Evolutionary conservation across 2,888 invertebrate genomes (phyloP), one percentile per base, ranked within the genome.

Genomic region (Drosophila parthenogenetica): DNA sequence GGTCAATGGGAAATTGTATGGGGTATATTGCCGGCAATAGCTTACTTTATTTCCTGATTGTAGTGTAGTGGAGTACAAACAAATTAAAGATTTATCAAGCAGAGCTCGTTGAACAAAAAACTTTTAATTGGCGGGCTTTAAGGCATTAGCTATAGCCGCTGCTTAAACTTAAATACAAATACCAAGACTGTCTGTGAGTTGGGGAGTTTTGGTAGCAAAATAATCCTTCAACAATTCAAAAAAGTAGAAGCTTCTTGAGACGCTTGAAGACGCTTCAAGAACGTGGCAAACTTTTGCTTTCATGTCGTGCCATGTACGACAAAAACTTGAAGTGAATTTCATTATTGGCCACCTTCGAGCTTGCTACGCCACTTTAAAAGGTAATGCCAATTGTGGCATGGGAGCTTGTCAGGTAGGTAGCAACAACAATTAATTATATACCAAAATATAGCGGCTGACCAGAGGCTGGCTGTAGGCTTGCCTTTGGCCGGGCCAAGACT

Each of bases 41-140:
- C 32, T 42, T 39, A 29, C 29, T 58, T 53, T 25, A 29, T 8
- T 37, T 42, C 37, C 14, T 54, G 22, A 35, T 11, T 35, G 8
- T 63, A 29, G 29, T 29, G 29, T 29, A 29, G 8, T 29, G 29
- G 1, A 29, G 40, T 35, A 55, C 19, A 43, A 40, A 19, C 42
- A 61, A 68, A 77, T 79, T 79, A 85, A 85, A 76, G 73, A 84
- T 85, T 73, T 82, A 79, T 72, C 69, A 72, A 57, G 40, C 55
- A 43, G 37, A 35, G 48, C 32, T 50, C 39, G 66, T 45, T 51
- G 46, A 22, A 40, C 22, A 62, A 87, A 63, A 87, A 87, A 84
- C 88, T 87, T 85, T 80, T 87, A 85, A 87, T 89, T 87, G 76
- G 55, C 81, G 85, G 85, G 83, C 80, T 85, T 87, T 77, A 85